Evolutionary conservation across 2,888 invertebrate species (phyloP).

Genomic region (Caenorhabditis afra): DNA sequence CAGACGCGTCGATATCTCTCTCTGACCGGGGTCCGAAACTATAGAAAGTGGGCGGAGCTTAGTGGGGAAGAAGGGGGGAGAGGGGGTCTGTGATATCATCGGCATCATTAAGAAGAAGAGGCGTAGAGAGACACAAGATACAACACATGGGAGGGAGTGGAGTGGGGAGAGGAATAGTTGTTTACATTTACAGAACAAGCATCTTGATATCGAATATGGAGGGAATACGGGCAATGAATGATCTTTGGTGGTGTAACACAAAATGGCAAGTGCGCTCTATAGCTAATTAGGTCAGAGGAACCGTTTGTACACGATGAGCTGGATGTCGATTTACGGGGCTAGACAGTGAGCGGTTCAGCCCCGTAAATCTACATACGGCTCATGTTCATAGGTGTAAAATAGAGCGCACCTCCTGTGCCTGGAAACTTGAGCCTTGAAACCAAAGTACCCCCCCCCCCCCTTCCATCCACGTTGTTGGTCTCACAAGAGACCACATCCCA

Average conservation of each 20-base stretch:
- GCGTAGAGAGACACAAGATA: slow-evolving; percentile 2
- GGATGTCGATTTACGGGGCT: too few relatives aligned
- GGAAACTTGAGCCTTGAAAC: too few relatives aligned
- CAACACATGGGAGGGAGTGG: slow-evolving; percentile 12
- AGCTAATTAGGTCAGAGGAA: too few relatives aligned
- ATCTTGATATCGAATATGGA: slow-evolving; percentile 14
- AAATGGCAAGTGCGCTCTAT: too few relatives aligned
- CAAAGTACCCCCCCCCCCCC: slow-evolving; percentile 22
- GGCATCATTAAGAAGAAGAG: slow-evolving; percentile 3
- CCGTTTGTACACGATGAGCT: too few relatives aligned
- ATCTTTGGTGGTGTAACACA: slow-evolving; percentile 21
- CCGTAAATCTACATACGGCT: too few relatives aligned
- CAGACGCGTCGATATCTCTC: slow-evolving; percentile 8
- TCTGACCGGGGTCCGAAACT: slow-evolving; percentile 46
- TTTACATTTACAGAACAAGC: slow-evolving; percentile 9
- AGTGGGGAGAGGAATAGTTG: background rate
- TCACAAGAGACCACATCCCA: slow-evolving; percentile 20
- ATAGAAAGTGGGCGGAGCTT: slow-evolving; percentile 44
- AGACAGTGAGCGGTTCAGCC: too few relatives aligned
- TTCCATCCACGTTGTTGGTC: slow-evolving; percentile 39
- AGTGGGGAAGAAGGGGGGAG: background rate
- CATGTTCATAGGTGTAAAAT: too few relatives aligned
- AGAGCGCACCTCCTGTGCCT: too few relatives aligned
- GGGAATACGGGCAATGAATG: background rate
- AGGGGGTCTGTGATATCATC: slow-evolving; percentile 23